These are phyloP conservation scores for Elgaria multicarinata DNA, from an alignment of 2,113 vertebrate species.

Conservation along the genomic window DNA sequence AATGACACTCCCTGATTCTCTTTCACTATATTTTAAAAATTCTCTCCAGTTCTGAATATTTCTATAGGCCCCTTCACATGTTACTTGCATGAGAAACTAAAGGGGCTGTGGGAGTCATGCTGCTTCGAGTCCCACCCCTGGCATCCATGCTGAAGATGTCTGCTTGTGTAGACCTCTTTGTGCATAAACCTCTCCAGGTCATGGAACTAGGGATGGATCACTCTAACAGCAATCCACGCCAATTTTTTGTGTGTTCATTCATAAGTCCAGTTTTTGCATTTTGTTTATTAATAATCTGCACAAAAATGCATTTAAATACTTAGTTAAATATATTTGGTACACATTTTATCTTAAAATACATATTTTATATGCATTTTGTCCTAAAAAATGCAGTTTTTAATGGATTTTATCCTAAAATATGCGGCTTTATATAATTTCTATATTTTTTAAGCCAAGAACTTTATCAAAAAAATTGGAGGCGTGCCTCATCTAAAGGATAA, in stretches of 20 bases:
- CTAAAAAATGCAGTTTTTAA: neutral
- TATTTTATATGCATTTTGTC: no score
- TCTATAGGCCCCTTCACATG: no score
- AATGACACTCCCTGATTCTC: no score
- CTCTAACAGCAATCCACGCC: neutral
- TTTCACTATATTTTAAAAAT: no score
- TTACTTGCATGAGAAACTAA: no score
- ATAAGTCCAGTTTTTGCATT: neutral
- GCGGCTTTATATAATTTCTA: neutral
- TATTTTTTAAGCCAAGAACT: neutral
- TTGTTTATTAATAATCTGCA: neutral
- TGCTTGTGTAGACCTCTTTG: neutral
- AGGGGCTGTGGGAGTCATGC: no score
- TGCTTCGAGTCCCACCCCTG: no score
- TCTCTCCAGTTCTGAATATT: no score
- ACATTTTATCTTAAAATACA: no score
- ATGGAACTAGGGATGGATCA: neutral
- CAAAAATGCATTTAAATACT: neutral
- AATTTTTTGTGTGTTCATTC: neutral
- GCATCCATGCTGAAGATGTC: no score
- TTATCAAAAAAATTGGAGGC: neutral
- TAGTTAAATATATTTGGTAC: no score
- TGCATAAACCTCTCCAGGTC: neutral
- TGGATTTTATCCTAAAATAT: neutral
- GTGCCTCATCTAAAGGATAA: neutral